These are phyloP conservation scores for Amia ocellicauda DNA, from an alignment of 2,113 vertebrate species.

Conservation along the genomic window DNA sequence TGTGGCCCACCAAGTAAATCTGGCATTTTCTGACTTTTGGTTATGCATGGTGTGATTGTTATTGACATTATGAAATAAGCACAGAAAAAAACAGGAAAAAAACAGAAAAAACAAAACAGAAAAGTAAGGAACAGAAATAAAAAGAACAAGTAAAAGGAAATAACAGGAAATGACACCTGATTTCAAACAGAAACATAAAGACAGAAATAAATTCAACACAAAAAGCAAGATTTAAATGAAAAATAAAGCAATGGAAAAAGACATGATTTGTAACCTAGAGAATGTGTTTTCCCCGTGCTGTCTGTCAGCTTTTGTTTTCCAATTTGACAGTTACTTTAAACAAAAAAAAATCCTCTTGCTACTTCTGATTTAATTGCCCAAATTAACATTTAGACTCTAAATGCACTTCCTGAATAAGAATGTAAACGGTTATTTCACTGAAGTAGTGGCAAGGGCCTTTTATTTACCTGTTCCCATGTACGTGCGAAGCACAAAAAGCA, in stretches of 20 bases:
- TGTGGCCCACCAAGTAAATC: slow-evolving; percentile 76
- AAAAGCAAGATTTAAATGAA: slow-evolving; percentile 18
- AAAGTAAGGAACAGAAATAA: slow-evolving; percentile 58
- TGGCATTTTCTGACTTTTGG: slow-evolving; percentile 77
- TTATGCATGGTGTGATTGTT: slow-evolving; percentile 71
- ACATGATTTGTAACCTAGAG: neutral
- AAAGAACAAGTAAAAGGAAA: slow-evolving; percentile 64
- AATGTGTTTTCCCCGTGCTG: neutral
- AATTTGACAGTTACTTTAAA: too few species aligned
- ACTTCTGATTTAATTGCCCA: too few species aligned
- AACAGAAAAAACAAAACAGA: slow-evolving; percentile 72
- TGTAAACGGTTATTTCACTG: too few species aligned
- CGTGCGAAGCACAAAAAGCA: slow-evolving; percentile 97
- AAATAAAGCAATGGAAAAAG: slow-evolving; percentile 27
- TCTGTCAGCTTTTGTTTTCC: too few species aligned
- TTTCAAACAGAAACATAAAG: slow-evolving; percentile 22
- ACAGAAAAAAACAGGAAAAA: slow-evolving; percentile 61
- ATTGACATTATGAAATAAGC: slow-evolving; percentile 72
- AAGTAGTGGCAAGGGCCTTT: neutral
- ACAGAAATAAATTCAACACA: slow-evolving; percentile 21
- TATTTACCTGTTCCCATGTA: slow-evolving; percentile 94
- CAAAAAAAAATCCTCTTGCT: too few species aligned
- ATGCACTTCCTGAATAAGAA: too few species aligned
- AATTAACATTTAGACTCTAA: too few species aligned
- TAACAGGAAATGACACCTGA: slow-evolving; percentile 49